Conservation (phyloP, 2,113 vertebrate species). For the Lampris megalopsis region DNA sequence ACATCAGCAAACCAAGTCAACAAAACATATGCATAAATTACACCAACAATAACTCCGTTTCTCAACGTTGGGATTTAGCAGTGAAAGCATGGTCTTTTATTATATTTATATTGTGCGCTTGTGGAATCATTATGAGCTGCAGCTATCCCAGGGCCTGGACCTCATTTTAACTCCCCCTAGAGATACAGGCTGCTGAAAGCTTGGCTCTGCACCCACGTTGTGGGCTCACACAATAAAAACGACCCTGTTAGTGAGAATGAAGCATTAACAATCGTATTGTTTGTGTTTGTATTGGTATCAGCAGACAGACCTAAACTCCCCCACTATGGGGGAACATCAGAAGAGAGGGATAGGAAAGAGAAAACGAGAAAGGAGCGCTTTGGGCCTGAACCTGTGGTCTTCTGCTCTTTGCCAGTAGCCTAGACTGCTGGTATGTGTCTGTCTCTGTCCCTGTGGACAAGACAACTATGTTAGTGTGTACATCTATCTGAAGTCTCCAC, state of each 20-base stretch:
- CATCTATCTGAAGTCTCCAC: conserved; percentile 64
- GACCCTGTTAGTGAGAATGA: conserved; percentile 13
- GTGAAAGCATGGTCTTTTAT: background rate
- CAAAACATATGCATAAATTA: conserved; percentile 47
- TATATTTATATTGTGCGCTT: background rate
- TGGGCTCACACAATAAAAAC: conserved; percentile 21
- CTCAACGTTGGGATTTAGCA: conserved; percentile 23
- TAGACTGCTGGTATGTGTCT: conserved; percentile 71
- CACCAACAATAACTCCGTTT: conserved; percentile 38
- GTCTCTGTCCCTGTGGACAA: conserved; percentile 61
- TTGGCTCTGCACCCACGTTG: background rate
- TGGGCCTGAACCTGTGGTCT: conserved; percentile 62
- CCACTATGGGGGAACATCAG: conserved; percentile 26
- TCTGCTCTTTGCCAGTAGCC: conserved; percentile 52
- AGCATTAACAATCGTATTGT: conserved; percentile 37
- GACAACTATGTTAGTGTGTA: conserved; percentile 68
- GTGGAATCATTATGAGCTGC: conserved; percentile 5
- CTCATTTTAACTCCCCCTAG: conserved; percentile 8
- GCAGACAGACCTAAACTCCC: conserved; percentile 38
- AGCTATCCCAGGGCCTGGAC: background rate
- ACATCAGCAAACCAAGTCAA: conserved; percentile 36
- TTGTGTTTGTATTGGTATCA: conserved; percentile 51
- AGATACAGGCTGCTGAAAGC: conserved; percentile 5
- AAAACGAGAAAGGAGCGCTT: conserved; percentile 28
- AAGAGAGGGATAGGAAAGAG: conserved; percentile 15